Percentiles rank a stretch among this genome's conserved stretches.
phyloP scores from a whole-genome alignment of 2,888 invertebrate species.

The Danaus chrysippus region DNA sequence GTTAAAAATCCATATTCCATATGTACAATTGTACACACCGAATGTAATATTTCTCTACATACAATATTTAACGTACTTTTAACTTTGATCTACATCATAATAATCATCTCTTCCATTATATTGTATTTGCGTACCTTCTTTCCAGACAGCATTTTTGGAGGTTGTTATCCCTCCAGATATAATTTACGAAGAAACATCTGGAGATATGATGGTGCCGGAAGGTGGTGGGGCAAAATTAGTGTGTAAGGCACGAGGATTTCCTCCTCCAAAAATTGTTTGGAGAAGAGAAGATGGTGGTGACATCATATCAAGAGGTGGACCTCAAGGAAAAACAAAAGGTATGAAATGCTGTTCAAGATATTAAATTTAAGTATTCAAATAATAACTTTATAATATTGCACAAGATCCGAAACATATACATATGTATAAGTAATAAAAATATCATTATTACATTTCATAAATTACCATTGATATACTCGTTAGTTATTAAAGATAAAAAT shows the following conservation, averaged over 20 bases:
- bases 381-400: too few relatives aligned
- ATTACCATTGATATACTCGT: too few relatives aligned
- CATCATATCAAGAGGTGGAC: slow-evolving; percentile 86
- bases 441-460: too few relatives aligned
- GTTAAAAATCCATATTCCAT: too few relatives aligned
- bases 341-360: slow-evolving; percentile 32
- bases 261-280: slow-evolving; percentile 92
- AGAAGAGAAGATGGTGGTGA: slow-evolving; percentile 91
- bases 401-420: too few relatives aligned
- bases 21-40: too few relatives aligned
- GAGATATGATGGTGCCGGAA: slow-evolving; percentile 97
- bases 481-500: too few relatives aligned
- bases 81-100: not conserved
- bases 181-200: slow-evolving; percentile 92
- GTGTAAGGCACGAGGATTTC: slow-evolving; percentile 91
- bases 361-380: not conserved
- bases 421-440: too few relatives aligned
- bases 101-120: too few relatives aligned
- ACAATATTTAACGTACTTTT: not conserved
- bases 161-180: slow-evolving; percentile 96
- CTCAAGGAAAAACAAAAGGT: slow-evolving; percentile 87
- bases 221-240: slow-evolving; percentile 92
- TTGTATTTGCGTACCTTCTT: slow-evolving; percentile 12
- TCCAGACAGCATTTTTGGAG: slow-evolving; percentile 90
- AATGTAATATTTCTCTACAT: not conserved